These are phyloP conservation scores for Mesorhabditis belari DNA, from an alignment of 2,888 invertebrate species.

Conservation along the genomic window DNA sequence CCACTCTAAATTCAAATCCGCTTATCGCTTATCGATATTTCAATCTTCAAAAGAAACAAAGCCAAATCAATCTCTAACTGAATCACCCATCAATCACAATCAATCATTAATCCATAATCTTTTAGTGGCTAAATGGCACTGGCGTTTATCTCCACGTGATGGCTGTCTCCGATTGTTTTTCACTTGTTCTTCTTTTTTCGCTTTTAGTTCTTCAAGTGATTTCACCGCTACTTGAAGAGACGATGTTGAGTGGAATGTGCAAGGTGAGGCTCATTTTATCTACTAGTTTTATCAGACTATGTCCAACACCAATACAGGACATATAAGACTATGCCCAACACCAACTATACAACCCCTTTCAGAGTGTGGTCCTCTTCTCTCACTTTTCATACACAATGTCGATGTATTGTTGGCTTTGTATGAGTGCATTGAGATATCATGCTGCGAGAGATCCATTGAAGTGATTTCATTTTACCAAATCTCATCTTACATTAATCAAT, in stretches of 20 bases:
- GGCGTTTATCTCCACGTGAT: conserved; percentile 31
- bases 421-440: conserved; percentile 38
- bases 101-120: not conserved
- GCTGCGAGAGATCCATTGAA: conserved; percentile 27
- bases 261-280: conserved; percentile 17
- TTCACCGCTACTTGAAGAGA: conserved; percentile 1
- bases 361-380: conserved; percentile 28
- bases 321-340: not conserved
- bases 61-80: too few species aligned
- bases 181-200: conserved; percentile 24
- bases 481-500: conserved; percentile 1
- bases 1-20: too few species aligned
- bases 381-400: conserved; percentile 35
- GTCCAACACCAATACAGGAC: not conserved
- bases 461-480: too few species aligned
- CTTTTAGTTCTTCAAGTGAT: conserved; percentile 18
- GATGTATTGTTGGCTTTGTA: conserved; percentile 45
- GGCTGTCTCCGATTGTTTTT: conserved; percentile 33
- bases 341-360: conserved; percentile 3
- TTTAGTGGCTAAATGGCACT: not conserved
- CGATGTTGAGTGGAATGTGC: conserved; percentile 15
- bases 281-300: not conserved
- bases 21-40: too few species aligned
- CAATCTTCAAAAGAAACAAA: too few species aligned
- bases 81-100: too few species aligned